Conservation (phyloP, 2,113 vertebrate genomes). For the Larimichthys polyactis region DNA sequence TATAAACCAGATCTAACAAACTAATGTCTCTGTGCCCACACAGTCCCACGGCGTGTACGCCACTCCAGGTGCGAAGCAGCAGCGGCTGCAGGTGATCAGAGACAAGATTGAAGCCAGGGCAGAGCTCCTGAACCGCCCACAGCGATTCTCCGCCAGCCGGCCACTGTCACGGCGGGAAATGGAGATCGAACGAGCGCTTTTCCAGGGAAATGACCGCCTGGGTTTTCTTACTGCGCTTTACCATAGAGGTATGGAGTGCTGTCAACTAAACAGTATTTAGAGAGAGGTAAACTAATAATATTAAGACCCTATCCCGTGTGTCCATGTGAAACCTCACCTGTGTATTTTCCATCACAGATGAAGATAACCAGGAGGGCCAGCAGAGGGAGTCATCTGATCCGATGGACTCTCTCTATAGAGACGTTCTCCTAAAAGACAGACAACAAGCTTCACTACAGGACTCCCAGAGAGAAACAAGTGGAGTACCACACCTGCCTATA, state of each 20-base stretch:
- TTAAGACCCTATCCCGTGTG: too few relatives aligned
- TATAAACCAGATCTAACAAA: not conserved
- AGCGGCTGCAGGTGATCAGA: conserved; percentile 89
- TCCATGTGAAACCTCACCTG: not conserved
- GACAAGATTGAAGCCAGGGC: conserved; percentile 89
- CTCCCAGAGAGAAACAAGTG: not conserved
- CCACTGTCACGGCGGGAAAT: conserved; percentile 93
- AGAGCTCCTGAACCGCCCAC: conserved; percentile 89
- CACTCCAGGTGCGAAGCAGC: conserved; percentile 86
- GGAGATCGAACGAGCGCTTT: conserved; percentile 95
- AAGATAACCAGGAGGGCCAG: conserved; percentile 60
- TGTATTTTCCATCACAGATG: conserved; percentile 62
- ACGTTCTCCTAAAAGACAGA: conserved; percentile 65
- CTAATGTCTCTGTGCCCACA: not conserved
- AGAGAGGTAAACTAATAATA: too few relatives aligned
- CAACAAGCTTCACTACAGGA: conserved; percentile 3
- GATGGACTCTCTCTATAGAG: conserved; percentile 79
- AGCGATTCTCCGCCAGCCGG: conserved; percentile 92
- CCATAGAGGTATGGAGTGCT: conserved; percentile 86
- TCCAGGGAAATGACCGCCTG: conserved; percentile 90
- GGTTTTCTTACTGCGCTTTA: conserved; percentile 93
- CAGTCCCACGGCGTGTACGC: conserved; percentile 87
- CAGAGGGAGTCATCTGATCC: conserved; percentile 68
- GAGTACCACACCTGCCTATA: not conserved
- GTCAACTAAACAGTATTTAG: not conserved